Percentiles rank a stretch among this genome's conserved stretches.
These are phyloP conservation scores for Hermetia illucens DNA, from an alignment of 1,140 invertebrate genomes.

Conservation along the genomic window DNA sequence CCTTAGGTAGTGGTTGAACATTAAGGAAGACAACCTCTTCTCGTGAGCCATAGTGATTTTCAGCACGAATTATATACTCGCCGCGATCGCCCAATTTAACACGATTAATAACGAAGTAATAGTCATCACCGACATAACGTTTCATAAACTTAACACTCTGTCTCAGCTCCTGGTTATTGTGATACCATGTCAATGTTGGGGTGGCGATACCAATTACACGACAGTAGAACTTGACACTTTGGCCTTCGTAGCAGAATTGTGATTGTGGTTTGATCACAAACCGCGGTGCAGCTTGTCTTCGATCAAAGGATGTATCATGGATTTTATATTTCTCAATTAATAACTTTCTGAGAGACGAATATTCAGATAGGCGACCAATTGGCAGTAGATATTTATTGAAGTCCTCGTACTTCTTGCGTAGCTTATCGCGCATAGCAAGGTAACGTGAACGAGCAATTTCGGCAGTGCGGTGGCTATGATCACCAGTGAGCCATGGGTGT, in stretches of 20 bases:
- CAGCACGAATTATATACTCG: slow-evolving; percentile 92
- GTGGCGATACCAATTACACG: slow-evolving; percentile 88
- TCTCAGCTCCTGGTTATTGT: slow-evolving; percentile 82
- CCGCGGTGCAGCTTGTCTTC: slow-evolving; percentile 89
- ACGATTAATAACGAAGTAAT: slow-evolving; percentile 94
- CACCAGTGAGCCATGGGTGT: slow-evolving; percentile 87
- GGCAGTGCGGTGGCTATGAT: slow-evolving; percentile 56
- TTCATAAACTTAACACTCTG: slow-evolving; percentile 99
- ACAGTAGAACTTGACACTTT: slow-evolving; percentile 94
- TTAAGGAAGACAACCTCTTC: slow-evolving; percentile 96
- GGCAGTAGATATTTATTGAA: slow-evolving; percentile 89
- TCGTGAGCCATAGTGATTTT: slow-evolving; percentile 92
- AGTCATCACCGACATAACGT: slow-evolving; percentile 89
- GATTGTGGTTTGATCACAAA: slow-evolving; percentile 95
- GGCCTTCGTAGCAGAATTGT: slow-evolving; percentile 91
- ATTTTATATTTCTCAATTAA: slow-evolving; percentile 94
- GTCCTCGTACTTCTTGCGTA: slow-evolving; percentile 71
- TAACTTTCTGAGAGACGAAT: slow-evolving; percentile 91
- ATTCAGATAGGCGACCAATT: slow-evolving; percentile 92
- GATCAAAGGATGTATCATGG: slow-evolving; percentile 90
- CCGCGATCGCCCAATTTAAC: slow-evolving; percentile 89
- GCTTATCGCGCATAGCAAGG: slow-evolving; percentile 70
- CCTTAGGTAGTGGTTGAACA: slow-evolving; percentile 81
- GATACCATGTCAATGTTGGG: slow-evolving; percentile 90
- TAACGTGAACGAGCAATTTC: slow-evolving; percentile 72